Evolutionary conservation across 1,140 invertebrate species (phyloP).

Genomic region (Berghia stephanieae): DNA sequence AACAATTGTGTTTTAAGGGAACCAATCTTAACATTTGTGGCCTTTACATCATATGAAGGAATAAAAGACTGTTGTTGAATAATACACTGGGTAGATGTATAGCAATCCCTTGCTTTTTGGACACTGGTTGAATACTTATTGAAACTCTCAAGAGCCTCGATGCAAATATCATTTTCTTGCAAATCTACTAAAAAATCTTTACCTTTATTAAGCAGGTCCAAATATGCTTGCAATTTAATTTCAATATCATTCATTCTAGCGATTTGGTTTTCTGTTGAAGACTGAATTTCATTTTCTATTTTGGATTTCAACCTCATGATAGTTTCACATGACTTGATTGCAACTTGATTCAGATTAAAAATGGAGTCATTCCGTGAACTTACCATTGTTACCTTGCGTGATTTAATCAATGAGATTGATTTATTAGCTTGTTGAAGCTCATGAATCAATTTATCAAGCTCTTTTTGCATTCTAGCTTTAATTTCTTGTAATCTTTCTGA

Average conservation of each 20-base stretch:
- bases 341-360: background rate
- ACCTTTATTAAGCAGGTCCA: constrained; percentile 44
- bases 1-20: background rate
- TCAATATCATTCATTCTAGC: constrained; percentile 39
- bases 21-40: background rate
- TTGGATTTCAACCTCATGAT: background rate
- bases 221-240: constrained; percentile 41
- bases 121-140: constrained; percentile 26
- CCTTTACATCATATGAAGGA: background rate
- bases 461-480: constrained; percentile 44
- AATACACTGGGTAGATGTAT: background rate
- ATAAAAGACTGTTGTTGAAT: background rate
- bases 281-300: background rate
- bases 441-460: constrained; percentile 43
- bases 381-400: constrained; percentile 29
- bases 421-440: constrained; percentile 28
- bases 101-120: constrained; percentile 12
- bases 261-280: constrained; percentile 23
- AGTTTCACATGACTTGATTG: background rate
- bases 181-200: constrained; percentile 50
- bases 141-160: constrained; percentile 50
- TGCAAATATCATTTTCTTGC: constrained; percentile 54
- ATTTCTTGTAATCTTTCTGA: constrained; percentile 46
- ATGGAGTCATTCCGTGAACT: constrained; percentile 28
- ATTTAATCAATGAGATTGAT: background rate